These are phyloP conservation scores for Psittacara wagleri DNA, from an alignment of 2,113 vertebrate genomes.

Conservation along the genomic window DNA sequence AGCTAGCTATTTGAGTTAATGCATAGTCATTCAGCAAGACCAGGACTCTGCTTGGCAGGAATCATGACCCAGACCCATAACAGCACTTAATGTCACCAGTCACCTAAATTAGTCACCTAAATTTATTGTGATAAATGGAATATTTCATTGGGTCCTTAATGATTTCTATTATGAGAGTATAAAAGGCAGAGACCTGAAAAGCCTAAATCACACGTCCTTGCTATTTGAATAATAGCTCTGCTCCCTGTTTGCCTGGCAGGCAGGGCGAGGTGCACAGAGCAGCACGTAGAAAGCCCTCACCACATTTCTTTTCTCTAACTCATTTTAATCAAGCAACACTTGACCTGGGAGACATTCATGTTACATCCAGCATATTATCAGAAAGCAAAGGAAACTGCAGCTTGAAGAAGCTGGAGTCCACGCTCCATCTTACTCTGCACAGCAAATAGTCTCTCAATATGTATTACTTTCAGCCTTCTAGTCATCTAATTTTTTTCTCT, in stretches of 20 bases:
- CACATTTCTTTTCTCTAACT: background rate
- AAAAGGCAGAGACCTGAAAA: background rate
- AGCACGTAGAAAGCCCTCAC: accelerated
- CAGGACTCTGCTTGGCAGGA: background rate
- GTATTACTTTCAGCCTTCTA: background rate
- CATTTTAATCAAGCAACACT: background rate
- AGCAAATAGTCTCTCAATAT: background rate
- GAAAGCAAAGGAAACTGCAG: background rate
- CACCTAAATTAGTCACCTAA: background rate
- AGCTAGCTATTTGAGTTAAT: background rate
- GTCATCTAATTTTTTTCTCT: background rate
- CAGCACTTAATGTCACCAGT: background rate
- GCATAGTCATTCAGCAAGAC: background rate
- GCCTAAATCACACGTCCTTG: background rate
- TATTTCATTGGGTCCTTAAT: background rate
- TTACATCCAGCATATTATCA: background rate
- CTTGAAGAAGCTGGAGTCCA: background rate
- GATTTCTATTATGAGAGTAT: background rate
- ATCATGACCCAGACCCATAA: background rate
- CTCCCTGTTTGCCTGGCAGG: background rate
- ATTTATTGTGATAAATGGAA: background rate
- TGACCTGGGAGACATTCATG: background rate
- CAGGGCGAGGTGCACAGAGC: background rate
- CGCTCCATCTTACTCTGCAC: background rate
- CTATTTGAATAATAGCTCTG: background rate